phyloP scores from a whole-genome alignment of 2,113 vertebrate species.

The Gobio gobio region DNA sequence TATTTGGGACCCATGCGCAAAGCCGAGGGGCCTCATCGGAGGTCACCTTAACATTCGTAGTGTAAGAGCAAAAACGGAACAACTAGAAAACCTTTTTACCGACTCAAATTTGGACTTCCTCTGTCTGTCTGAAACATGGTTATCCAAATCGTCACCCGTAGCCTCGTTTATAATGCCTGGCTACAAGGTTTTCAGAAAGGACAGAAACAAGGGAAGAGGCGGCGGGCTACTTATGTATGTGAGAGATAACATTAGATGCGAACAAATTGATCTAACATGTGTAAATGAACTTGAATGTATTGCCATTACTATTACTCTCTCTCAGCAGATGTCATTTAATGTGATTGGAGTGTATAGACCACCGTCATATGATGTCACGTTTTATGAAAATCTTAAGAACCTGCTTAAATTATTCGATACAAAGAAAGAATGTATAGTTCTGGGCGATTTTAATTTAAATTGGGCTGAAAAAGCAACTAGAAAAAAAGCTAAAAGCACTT shows the following conservation, averaged over 20 bases:
- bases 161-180: conserved; percentile 2
- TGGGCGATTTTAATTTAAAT: conserved; percentile 10
- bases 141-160: not conserved
- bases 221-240: conserved; percentile 22
- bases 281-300: not conserved
- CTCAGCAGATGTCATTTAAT: conserved; percentile 21
- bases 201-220: conserved; percentile 9
- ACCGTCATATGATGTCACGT: conserved; percentile 18
- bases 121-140: conserved; percentile 30
- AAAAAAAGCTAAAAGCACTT: no score
- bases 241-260: not conserved
- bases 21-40: conserved; percentile 30
- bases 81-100: conserved; percentile 10
- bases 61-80: conserved; percentile 8
- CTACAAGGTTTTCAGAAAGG: conserved; percentile 25
- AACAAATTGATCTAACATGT: conserved; percentile 5
- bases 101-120: conserved; percentile 24
- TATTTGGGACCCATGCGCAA: not conserved
- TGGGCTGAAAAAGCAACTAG: not conserved
- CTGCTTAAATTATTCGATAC: conserved; percentile 10
- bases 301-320: conserved; percentile 18
- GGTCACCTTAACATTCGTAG: conserved; percentile 33
- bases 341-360: conserved; percentile 30
- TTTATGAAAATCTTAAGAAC: conserved; percentile 34
- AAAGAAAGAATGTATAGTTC: conserved; percentile 22